Percentiles rank a stretch among this genome's conserved stretches.
Evolutionary conservation across 2,797 vertebrate genomes (phyloP).

Genomic region (Lemur catta): DNA sequence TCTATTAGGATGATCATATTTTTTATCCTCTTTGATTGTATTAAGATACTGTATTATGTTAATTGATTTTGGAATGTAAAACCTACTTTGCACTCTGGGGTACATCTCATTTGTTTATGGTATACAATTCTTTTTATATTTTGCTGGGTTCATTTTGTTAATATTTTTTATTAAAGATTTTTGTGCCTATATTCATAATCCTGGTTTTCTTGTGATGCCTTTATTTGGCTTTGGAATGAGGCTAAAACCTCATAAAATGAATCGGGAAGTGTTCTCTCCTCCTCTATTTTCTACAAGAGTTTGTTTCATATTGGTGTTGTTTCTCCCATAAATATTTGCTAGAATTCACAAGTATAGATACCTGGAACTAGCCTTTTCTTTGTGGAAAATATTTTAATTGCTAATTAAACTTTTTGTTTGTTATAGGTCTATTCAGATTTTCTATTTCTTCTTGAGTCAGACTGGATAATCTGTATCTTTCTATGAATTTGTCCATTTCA

Average conservation of each 20-base stretch:
- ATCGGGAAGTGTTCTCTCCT: background rate
- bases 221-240: background rate
- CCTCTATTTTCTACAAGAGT: background rate
- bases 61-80: background rate
- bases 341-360: background rate
- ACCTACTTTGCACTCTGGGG: background rate
- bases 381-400: background rate
- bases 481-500: background rate
- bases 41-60: background rate
- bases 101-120: background rate
- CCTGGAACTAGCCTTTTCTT: background rate
- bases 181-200: background rate
- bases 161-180: background rate
- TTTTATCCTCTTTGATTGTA: conserved; percentile 2
- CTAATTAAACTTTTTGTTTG: background rate
- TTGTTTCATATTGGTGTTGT: background rate
- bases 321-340: background rate
- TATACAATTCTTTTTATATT: background rate
- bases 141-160: background rate
- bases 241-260: background rate
- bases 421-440: background rate
- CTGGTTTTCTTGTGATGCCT: background rate
- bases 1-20: background rate
- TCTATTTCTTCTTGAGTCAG: background rate
- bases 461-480: background rate